phyloP scores from a whole-genome alignment of 2,113 vertebrate genomes.

The Hipposideros armiger region DNA sequence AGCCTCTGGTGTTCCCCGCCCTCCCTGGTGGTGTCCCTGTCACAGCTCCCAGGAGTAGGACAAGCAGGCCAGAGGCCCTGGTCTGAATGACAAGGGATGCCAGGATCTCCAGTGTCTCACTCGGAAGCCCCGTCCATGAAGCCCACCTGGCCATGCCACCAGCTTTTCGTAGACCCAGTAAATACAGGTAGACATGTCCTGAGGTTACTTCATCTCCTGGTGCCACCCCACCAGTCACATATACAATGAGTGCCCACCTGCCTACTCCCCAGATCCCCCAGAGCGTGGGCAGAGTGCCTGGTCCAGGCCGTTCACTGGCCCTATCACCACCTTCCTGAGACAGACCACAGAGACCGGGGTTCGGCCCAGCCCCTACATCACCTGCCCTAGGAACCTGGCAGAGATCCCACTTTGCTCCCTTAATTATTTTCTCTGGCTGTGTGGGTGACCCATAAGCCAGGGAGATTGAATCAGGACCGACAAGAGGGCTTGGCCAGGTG shows the following conservation, averaged over 20 bases:
- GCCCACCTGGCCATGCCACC: too few species aligned
- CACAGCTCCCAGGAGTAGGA: background rate
- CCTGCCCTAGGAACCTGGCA: constrained; percentile 63
- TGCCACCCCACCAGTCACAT: background rate
- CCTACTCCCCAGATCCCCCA: background rate
- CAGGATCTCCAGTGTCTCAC: background rate
- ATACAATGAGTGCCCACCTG: background rate
- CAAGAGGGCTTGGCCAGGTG: background rate
- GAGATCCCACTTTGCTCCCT: background rate
- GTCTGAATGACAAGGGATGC: background rate
- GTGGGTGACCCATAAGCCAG: background rate
- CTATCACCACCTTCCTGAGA: background rate
- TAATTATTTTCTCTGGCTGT: constrained; percentile 48
- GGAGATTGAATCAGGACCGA: background rate
- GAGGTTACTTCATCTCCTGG: too few species aligned
- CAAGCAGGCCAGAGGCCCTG: background rate
- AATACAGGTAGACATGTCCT: background rate
- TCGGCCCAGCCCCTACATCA: background rate
- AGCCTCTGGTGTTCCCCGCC: background rate
- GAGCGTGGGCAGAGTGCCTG: background rate
- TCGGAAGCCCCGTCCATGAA: background rate
- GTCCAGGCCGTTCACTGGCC: background rate
- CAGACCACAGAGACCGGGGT: background rate
- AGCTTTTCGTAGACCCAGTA: rapidly evolving
- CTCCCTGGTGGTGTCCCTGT: background rate